Conservation (phyloP, 2,888 invertebrate genomes). For the Linyphia triangularis region DNA sequence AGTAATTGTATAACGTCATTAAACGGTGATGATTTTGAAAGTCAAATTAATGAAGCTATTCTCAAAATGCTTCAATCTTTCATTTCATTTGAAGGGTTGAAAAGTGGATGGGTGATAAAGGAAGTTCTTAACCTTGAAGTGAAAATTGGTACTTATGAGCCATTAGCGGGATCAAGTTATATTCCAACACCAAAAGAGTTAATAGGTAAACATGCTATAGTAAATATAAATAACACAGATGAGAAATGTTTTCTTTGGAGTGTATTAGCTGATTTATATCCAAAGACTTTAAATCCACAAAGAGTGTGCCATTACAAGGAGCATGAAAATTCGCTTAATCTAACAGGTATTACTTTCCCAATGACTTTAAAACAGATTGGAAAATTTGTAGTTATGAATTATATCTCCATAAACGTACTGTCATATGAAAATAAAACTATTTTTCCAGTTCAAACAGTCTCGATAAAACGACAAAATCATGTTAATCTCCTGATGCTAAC, state of each 20-base stretch:
- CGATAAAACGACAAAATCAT: no score
- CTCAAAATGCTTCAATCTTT: background rate
- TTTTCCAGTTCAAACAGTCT: no score
- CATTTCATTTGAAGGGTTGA: background rate
- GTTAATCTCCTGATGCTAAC: no score
- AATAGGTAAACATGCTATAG: background rate
- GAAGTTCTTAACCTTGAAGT: background rate
- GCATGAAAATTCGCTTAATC: no score
- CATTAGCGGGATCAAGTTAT: background rate
- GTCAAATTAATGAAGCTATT: background rate
- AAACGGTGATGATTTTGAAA: background rate
- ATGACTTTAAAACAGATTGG: no score
- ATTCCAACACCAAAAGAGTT: background rate
- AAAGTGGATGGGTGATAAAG: slow-evolving; percentile 17
- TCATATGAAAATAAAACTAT: no score
- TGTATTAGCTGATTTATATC: slow-evolving; percentile 3
- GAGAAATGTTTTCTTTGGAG: slow-evolving; percentile 25
- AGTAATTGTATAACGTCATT: background rate
- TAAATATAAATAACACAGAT: slow-evolving; percentile 29
- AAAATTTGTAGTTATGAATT: no score
- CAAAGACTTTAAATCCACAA: background rate
- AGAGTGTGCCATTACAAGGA: background rate
- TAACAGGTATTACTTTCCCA: no score
- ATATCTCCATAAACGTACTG: no score
- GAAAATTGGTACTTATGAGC: background rate